Conservation (phyloP, 2,888 invertebrate genomes). For the Agonopterix subpropinquella region DNA sequence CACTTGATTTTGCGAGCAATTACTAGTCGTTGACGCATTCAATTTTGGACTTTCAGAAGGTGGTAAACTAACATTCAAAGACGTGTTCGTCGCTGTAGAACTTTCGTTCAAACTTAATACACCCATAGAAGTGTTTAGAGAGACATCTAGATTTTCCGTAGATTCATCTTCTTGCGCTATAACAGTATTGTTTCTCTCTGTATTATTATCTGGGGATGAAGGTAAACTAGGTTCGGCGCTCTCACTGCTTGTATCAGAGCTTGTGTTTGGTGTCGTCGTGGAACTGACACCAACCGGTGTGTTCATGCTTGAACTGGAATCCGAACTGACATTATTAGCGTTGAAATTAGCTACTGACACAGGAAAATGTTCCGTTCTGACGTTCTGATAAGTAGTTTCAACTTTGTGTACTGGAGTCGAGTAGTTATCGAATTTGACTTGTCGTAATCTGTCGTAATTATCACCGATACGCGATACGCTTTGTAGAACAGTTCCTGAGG, state of each 20-base stretch:
- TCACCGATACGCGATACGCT: conserved; percentile 47
- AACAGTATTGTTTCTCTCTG: conserved; percentile 37
- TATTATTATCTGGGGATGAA: conserved; percentile 73
- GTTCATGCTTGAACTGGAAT: conserved; percentile 82
- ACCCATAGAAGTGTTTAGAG: conserved; percentile 55
- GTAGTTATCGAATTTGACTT: conserved; percentile 47
- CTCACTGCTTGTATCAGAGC: conserved; percentile 80
- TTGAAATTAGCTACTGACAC: conserved; percentile 43
- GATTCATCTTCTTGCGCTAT: conserved; percentile 24
- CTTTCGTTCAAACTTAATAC: conserved; percentile 61
- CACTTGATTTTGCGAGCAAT: conserved; percentile 27
- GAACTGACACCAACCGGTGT: conserved; percentile 78
- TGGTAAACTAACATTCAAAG: conserved; percentile 58
- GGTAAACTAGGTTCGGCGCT: conserved; percentile 86
- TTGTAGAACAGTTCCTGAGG: conserved; percentile 39
- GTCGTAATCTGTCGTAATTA: conserved; percentile 40
- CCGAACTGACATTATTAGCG: conserved; percentile 72
- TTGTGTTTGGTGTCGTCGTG: conserved; percentile 81
- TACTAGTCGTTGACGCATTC: conserved; percentile 28
- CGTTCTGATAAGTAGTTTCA: conserved; percentile 56
- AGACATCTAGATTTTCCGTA: conserved; percentile 35
- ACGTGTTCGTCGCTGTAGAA: conserved; percentile 64
- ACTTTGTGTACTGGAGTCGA: conserved; percentile 42
- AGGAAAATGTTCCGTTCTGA: conserved; percentile 43
- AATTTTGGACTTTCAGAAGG: conserved; percentile 58